phyloP scores from a whole-genome alignment of 2,888 invertebrate genomes.

The Mythimna vitellina region DNA sequence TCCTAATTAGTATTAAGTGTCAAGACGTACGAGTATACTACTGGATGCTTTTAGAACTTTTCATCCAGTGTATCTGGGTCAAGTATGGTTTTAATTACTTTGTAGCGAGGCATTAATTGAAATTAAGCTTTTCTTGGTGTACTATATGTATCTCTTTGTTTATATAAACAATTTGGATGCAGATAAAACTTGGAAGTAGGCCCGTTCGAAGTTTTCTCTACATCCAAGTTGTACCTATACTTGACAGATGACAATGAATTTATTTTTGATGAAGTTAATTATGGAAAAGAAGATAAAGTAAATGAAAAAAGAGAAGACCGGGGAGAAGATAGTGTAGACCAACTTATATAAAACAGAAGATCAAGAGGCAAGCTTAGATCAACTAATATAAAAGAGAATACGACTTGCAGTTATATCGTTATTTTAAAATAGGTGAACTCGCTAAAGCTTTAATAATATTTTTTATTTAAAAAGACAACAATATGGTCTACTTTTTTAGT shows the following conservation, averaged over 20 bases:
- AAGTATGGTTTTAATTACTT: slow-evolving; percentile 19
- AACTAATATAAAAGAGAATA: no score
- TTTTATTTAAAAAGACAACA: no score
- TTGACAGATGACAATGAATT: not conserved
- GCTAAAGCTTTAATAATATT: no score
- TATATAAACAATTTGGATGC: not conserved
- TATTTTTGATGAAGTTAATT: not conserved
- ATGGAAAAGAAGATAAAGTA: not conserved
- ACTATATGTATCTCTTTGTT: not conserved
- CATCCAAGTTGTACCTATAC: no score
- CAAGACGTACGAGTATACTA: not conserved
- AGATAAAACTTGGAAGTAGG: not conserved
- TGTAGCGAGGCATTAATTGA: slow-evolving; percentile 12
- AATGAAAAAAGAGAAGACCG: not conserved
- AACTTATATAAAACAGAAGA: no score
- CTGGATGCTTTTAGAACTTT: not conserved
- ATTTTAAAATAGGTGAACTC: no score
- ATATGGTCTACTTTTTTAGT: no score
- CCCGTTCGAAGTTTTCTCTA: no score
- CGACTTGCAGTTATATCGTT: no score
- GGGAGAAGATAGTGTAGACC: no score
- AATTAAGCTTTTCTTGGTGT: slow-evolving; percentile 8
- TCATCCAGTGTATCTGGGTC: slow-evolving; percentile 9
- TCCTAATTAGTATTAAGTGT: not conserved
- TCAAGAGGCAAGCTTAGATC: no score